Evolutionary conservation across 2,113 vertebrate genomes (phyloP).

Genomic region (Parotia lawesii): DNA sequence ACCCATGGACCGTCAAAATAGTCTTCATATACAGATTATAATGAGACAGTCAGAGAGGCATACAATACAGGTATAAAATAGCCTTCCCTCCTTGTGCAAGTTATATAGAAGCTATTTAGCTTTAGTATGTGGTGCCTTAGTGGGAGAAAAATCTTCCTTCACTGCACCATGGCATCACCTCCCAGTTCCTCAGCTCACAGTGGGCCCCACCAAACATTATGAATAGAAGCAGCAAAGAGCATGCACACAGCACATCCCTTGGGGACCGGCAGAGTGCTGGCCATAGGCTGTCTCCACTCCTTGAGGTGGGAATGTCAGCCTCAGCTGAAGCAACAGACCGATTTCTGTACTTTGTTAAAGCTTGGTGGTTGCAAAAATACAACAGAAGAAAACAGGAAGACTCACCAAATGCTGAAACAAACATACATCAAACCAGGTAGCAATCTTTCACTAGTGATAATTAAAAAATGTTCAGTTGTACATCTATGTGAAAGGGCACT

Average conservation of each 20-base stretch:
- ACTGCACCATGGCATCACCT: background rate
- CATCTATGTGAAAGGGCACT: background rate
- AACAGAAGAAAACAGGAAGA: background rate
- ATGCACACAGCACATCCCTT: fast-evolving
- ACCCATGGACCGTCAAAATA: background rate
- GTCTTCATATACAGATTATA: background rate
- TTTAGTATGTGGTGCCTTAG: too few species aligned
- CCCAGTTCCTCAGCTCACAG: background rate
- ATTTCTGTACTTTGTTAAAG: background rate
- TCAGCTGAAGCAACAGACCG: background rate
- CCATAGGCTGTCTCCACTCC: background rate
- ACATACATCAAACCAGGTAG: background rate
- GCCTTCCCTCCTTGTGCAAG: background rate
- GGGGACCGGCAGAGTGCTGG: background rate
- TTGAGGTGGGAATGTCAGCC: background rate
- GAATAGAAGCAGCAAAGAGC: background rate
- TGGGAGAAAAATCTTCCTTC: background rate
- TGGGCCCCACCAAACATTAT: background rate
- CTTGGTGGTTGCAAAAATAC: background rate
- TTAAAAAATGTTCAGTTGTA: background rate
- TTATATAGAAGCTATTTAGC: background rate
- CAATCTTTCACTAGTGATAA: background rate
- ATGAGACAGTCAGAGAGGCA: background rate
- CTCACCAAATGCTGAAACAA: background rate
- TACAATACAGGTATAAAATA: background rate